phyloP scores from a whole-genome alignment of 2,113 vertebrate species.

The Pungitius pungitius region DNA sequence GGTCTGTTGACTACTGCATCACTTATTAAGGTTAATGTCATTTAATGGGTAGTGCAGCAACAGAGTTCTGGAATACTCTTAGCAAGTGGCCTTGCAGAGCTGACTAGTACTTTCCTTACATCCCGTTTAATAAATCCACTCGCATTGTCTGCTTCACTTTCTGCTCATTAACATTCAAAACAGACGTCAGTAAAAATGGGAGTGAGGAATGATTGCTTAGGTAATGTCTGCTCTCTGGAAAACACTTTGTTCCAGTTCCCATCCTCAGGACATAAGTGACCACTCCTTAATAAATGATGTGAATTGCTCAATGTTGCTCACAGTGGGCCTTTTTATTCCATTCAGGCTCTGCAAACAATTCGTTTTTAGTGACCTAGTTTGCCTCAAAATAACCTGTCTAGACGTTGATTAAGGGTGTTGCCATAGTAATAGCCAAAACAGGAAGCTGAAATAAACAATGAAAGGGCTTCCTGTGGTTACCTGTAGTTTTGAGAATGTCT shows the following conservation, averaged over 20 bases:
- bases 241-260: conserved; percentile 49
- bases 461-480: conserved; percentile 34
- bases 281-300: conserved; percentile 30
- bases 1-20: conserved; percentile 26
- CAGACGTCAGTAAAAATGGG: conserved; percentile 61
- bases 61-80: conserved; percentile 12
- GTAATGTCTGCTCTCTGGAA: conserved; percentile 78
- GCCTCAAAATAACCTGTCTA: conserved; percentile 55
- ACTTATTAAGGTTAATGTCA: not conserved
- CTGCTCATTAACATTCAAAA: conserved; percentile 60
- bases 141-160: conserved; percentile 50
- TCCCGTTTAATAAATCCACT: conserved; percentile 47
- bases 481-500: conserved; percentile 25
- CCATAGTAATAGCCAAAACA: conserved; percentile 48
- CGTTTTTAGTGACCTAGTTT: conserved; percentile 51
- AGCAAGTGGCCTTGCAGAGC: conserved; percentile 1
- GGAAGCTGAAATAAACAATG: conserved; percentile 42
- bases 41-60: not conserved
- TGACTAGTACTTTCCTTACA: conserved; percentile 37
- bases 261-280: conserved; percentile 22
- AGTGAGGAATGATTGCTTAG: conserved; percentile 64
- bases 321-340: not conserved
- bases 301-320: conserved; percentile 10
- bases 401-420: conserved; percentile 45
- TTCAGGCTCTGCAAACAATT: conserved; percentile 23